Evolutionary conservation across 2,113 vertebrate species (phyloP).

Genomic region (Nanorana parkeri): DNA sequence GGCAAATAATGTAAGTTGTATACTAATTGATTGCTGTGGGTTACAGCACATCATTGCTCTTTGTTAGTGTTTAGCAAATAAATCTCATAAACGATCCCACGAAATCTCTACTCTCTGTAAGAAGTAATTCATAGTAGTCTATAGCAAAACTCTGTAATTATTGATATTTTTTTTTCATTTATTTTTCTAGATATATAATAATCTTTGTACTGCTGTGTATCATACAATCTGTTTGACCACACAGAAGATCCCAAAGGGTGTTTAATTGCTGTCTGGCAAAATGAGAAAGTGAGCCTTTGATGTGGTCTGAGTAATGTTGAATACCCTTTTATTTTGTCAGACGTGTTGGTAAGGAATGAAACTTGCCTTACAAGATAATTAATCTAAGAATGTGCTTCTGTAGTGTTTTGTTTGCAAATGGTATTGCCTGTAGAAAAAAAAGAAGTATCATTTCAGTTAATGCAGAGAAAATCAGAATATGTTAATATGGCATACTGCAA

Average conservation of each 20-base stretch:
- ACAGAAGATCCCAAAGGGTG: slow-evolving; percentile 30
- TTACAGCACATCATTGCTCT: too few relatives aligned
- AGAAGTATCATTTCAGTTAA: background rate
- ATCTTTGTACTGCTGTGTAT: too few relatives aligned
- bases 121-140: too few relatives aligned
- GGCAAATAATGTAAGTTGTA: too few relatives aligned
- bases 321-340: background rate
- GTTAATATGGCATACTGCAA: slow-evolving; percentile 68
- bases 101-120: too few relatives aligned
- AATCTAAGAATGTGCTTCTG: background rate
- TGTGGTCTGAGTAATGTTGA: slow-evolving; percentile 2
- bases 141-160: too few relatives aligned
- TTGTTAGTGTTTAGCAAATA: too few relatives aligned
- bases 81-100: too few relatives aligned
- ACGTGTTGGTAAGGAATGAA: background rate
- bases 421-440: slow-evolving; percentile 55
- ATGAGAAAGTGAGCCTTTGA: slow-evolving; percentile 1
- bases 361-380: slow-evolving; percentile 30
- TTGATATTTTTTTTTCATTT: too few relatives aligned
- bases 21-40: too few relatives aligned
- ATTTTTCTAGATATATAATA: too few relatives aligned
- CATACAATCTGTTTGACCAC: background rate
- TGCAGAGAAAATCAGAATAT: slow-evolving; percentile 49
- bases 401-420: slow-evolving; percentile 54
- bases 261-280: slow-evolving; percentile 25